These are phyloP conservation scores for Formica aserva DNA, from an alignment of 2,888 invertebrate genomes.

Conservation along the genomic window DNA sequence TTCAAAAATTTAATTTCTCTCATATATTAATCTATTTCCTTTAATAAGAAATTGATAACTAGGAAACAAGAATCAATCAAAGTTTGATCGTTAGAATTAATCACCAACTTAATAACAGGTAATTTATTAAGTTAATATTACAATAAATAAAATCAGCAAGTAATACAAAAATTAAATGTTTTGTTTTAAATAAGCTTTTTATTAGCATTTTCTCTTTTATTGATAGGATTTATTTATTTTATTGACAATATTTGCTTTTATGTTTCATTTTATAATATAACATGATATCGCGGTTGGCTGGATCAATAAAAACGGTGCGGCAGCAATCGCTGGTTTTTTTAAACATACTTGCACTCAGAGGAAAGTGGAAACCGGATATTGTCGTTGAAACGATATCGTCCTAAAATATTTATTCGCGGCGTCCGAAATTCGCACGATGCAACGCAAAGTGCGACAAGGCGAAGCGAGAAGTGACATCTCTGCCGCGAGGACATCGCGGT, in stretches of 20 bases:
- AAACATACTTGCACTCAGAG: not conserved
- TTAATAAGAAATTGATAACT: not conserved
- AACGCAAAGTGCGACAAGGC: slow-evolving; percentile 38
- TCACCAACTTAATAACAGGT: not conserved
- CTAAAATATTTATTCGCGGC: slow-evolving; percentile 68
- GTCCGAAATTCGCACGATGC: slow-evolving; percentile 60
- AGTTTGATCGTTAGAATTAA: not conserved
- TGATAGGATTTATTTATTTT: not conserved
- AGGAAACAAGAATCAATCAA: not conserved
- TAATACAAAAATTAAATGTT: not conserved
- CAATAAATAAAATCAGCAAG: not conserved
- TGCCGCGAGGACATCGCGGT: slow-evolving; percentile 50
- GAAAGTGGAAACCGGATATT: not conserved
- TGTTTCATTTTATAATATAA: not conserved
- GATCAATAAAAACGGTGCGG: not conserved
- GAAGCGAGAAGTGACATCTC: slow-evolving; percentile 42
- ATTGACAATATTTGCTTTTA: not conserved
- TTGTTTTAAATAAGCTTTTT: not conserved
- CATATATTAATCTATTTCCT: not conserved
- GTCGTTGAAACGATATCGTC: slow-evolving; percentile 18
- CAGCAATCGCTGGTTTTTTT: not conserved
- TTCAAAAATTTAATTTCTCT: not conserved
- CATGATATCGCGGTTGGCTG: not conserved
- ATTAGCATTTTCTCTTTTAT: not conserved
- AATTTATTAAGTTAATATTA: not conserved